phyloP scores from a whole-genome alignment of 1,140 invertebrate species.

The Drosophila ohnishii region DNA sequence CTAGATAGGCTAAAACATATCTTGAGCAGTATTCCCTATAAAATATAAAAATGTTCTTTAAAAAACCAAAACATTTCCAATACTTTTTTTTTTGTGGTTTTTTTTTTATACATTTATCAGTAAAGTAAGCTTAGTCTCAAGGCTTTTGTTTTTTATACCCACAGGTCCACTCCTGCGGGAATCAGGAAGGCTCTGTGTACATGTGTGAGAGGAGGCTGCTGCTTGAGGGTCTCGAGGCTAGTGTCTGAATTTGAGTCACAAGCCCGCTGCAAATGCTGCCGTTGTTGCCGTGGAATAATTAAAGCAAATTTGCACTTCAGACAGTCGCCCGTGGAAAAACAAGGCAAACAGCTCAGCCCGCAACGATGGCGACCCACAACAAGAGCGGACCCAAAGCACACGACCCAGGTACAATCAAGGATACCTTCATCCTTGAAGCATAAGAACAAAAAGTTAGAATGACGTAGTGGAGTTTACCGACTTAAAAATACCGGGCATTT shows the following conservation, averaged over 20 bases:
- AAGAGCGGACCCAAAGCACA: slow-evolving; percentile 47
- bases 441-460: slow-evolving; percentile 20
- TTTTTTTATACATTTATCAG: not conserved
- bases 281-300: slow-evolving; percentile 77
- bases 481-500: not conserved
- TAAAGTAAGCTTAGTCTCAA: too few relatives aligned
- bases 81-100: not conserved
- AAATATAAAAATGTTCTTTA: too few relatives aligned
- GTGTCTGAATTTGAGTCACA: slow-evolving; percentile 45
- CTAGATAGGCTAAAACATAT: too few relatives aligned
- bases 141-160: too few relatives aligned
- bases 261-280: slow-evolving; percentile 58
- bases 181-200: not conserved
- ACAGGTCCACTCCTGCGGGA: slow-evolving; percentile 12
- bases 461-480: not conserved
- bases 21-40: too few relatives aligned
- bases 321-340: slow-evolving; percentile 71
- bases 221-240: slow-evolving; percentile 33
- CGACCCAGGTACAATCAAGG: slow-evolving; percentile 35
- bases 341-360: slow-evolving; percentile 56
- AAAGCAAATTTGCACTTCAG: slow-evolving; percentile 83
- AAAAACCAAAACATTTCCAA: too few relatives aligned
- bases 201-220: slow-evolving; percentile 21
- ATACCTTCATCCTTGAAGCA: slow-evolving; percentile 26
- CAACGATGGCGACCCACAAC: slow-evolving; percentile 70